These are phyloP conservation scores for Sclerodermus sp. DNA, from an alignment of 2,888 invertebrate genomes.

Conservation along the genomic window DNA sequence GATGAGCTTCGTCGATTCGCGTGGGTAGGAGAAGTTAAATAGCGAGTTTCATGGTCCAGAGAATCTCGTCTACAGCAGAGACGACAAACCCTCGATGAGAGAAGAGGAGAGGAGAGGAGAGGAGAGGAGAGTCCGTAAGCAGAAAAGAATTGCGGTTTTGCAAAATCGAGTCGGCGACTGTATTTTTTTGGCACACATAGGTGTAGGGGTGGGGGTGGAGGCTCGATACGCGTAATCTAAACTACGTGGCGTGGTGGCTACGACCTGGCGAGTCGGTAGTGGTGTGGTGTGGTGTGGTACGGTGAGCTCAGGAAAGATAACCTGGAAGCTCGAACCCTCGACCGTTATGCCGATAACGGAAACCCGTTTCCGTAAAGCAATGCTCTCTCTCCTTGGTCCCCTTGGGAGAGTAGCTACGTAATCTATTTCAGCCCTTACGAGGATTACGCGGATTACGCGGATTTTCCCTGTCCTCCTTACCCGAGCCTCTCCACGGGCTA, in stretches of 20 bases:
- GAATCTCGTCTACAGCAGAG: too few relatives aligned
- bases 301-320: constrained; percentile 32
- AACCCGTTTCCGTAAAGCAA: constrained; percentile 35
- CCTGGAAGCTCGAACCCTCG: constrained; percentile 29
- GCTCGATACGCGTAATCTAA: not conserved
- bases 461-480: constrained; percentile 20
- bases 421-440: constrained; percentile 36
- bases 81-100: too few relatives aligned
- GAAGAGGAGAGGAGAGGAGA: too few relatives aligned
- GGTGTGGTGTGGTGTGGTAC: too few relatives aligned
- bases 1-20: too few relatives aligned
- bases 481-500: too few relatives aligned
- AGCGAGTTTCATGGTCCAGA: too few relatives aligned
- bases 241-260: not conserved
- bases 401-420: constrained; percentile 24
- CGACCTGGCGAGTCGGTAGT: not conserved
- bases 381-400: constrained; percentile 24
- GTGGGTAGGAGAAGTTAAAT: too few relatives aligned
- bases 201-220: not conserved
- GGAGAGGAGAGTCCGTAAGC: too few relatives aligned
- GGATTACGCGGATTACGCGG: constrained; percentile 41
- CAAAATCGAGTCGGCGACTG: too few relatives aligned
- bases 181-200: too few relatives aligned
- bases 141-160: too few relatives aligned
- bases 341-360: constrained; percentile 39